Base-by-base conservation (phyloP, 2,797 vertebrate genomes). In the Ciconia nigra region DNA sequence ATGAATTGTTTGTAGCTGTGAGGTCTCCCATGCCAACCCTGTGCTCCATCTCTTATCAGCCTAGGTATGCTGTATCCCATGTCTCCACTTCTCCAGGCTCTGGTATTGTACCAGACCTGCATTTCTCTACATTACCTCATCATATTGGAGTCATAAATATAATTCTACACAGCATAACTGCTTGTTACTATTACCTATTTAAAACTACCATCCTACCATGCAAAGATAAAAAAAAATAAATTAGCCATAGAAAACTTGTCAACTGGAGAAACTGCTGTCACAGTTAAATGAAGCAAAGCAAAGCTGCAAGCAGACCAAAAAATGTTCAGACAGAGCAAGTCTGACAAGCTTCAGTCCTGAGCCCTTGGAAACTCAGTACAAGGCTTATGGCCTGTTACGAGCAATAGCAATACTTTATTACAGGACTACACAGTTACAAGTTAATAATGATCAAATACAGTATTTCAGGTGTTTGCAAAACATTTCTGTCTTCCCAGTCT, bases 371-470 rank as follows among this genome's bases (percentile, higher is more conserved):
- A 54, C 25, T 61, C 14, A 13, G 24, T 58, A 41, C 12, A 54
- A 58, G 22, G 25, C 11, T 62, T 41, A 57, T 5, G 28, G 51
- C 42, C 42, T 20, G 2, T 49, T 58, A 52, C 0, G 0, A 58
- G 54, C 39, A 76, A 67, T 24, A 46, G 25, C 31, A 83, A 57
- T 47, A 61, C 4, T 29, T 77, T 26, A 65, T 59, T 82, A 41
- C 24, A 33, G 15, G 35, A 5, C 35, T 62, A 42, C 35, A 55
- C 4, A 42, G 47, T 39, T 47, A 47, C 13, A 66, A 39, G 21
- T 15, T 29, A 16, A 51, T 80, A 72, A 58, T 20, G 33, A 41
- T 63, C 26, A 63, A 59, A 63, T 16, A 15, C 11, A 33, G 35
- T 72, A 55, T 59, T 94, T 63, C 15, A 67, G 52, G 49, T 49